These are phyloP conservation scores for Hephaestus fuliginosus DNA, from an alignment of 2,797 vertebrate genomes.

Conservation along the genomic window DNA sequence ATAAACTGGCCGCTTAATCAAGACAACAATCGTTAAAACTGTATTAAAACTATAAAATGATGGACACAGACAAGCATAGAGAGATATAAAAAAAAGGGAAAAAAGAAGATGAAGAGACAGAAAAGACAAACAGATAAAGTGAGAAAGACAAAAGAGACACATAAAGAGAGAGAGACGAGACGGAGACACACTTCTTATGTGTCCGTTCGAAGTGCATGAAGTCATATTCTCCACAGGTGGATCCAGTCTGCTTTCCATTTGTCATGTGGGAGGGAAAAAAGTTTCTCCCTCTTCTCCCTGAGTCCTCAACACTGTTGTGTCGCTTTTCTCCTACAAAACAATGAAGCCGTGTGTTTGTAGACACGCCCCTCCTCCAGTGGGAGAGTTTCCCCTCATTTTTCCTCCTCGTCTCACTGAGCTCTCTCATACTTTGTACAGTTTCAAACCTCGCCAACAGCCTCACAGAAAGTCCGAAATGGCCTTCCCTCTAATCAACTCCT, in stretches of 20 bases:
- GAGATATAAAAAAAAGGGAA: neutral
- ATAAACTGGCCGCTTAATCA: neutral
- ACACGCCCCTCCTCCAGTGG: conserved; percentile 13
- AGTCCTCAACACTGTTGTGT: conserved; percentile 34
- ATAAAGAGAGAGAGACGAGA: neutral
- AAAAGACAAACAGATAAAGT: neutral
- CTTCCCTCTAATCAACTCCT: conserved; percentile 33
- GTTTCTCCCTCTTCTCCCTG: conserved; percentile 17
- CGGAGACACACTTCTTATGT: conserved; percentile 11
- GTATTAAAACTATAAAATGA: neutral
- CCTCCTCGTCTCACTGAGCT: conserved; percentile 32
- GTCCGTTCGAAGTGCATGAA: conserved; percentile 37
- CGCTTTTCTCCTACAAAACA: conserved; percentile 41
- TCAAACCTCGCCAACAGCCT: conserved; percentile 17
- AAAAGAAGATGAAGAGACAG: neutral
- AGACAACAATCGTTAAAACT: neutral
- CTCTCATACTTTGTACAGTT: conserved; percentile 5
- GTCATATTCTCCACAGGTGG: conserved; percentile 67
- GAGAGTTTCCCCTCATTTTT: conserved; percentile 7
- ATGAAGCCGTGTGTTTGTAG: conserved; percentile 36
- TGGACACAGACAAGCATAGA: neutral
- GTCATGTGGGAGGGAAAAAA: conserved; percentile 30
- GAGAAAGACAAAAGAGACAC: neutral
- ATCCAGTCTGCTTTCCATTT: conserved; percentile 54
- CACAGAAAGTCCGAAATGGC: neutral